Conservation (phyloP, 2,888 invertebrate genomes). For the Meteorus cinctellus region DNA sequence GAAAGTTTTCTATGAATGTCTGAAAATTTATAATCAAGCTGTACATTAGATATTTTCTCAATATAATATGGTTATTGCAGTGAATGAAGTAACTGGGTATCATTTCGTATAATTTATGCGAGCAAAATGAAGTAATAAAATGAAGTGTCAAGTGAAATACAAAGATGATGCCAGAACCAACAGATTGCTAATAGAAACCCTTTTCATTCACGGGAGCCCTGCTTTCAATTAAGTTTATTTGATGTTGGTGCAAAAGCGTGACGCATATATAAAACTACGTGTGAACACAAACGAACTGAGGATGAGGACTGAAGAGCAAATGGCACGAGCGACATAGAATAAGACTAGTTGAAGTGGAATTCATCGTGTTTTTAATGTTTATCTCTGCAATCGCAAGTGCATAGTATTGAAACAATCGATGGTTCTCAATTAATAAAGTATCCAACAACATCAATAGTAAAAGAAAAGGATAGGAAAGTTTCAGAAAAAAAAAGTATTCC, state of each 20-base stretch:
- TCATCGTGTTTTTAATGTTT: neutral
- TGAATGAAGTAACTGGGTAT: no score
- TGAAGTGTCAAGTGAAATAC: neutral
- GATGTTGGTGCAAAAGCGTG: neutral
- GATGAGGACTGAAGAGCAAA: neutral
- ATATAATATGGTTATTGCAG: no score
- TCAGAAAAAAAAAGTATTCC: neutral
- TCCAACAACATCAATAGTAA: neutral
- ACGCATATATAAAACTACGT: neutral
- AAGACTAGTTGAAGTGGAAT: neutral
- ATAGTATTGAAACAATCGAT: neutral
- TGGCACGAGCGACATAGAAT: neutral
- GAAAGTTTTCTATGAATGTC: neutral
- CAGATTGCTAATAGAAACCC: neutral
- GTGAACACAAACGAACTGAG: neutral
- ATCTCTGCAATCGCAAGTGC: neutral
- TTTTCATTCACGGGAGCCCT: neutral
- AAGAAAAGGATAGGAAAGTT: neutral
- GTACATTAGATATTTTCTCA: no score
- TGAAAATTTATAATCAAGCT: no score
- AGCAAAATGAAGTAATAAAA: neutral
- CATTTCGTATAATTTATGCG: no score
- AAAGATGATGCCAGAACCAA: neutral
- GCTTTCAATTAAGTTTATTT: constrained; percentile 7
- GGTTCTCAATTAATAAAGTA: neutral